Conservation (phyloP, 2,797 vertebrate genomes). For the Antennarius maculatus region DNA sequence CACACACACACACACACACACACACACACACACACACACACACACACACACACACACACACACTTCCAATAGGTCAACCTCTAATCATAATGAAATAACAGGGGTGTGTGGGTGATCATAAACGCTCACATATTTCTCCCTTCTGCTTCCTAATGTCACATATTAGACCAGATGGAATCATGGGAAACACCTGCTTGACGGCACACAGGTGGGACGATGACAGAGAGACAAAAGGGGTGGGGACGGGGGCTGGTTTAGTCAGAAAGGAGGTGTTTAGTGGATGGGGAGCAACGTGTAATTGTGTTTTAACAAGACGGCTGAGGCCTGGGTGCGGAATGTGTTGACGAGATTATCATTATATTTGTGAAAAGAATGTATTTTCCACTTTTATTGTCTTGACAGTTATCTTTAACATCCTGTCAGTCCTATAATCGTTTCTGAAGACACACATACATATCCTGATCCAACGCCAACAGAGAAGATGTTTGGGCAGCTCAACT, state of each 20-base stretch:
- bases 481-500: no score
- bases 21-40: neutral
- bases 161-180: constrained; percentile 60
- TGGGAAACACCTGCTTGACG: constrained; percentile 72
- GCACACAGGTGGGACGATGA: constrained; percentile 50
- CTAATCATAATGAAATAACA: constrained; percentile 70
- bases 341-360: constrained; percentile 50
- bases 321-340: constrained; percentile 44
- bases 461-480: no score
- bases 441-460: no score
- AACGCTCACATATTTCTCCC: constrained; percentile 60
- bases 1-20: neutral
- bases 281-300: constrained; percentile 59
- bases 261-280: constrained; percentile 21
- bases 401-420: neutral
- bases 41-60: neutral
- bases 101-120: constrained; percentile 51
- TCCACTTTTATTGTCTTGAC: neutral
- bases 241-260: neutral
- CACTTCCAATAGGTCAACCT: constrained; percentile 39
- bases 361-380: constrained; percentile 19
- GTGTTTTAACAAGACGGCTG: constrained; percentile 52
- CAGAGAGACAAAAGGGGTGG: constrained; percentile 1
- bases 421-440: no score
- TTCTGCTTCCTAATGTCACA: constrained; percentile 59